phyloP scores from a whole-genome alignment of 2,797 vertebrate genomes.

The Menidia menidia region DNA sequence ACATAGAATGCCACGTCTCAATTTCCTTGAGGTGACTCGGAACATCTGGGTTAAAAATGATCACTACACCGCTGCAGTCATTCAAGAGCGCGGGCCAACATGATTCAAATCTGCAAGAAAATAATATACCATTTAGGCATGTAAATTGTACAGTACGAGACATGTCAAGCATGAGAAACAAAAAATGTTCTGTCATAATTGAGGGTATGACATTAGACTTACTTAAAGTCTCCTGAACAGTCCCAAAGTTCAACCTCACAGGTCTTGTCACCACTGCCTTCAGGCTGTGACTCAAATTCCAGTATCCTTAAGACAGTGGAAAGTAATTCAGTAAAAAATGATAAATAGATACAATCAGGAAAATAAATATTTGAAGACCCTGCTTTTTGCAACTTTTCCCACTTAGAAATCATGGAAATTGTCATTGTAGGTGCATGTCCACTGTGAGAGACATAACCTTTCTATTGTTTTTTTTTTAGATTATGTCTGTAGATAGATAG shows the following conservation, averaged over 20 bases:
- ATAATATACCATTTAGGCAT: not conserved
- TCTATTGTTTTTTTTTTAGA: too few relatives aligned
- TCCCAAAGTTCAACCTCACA: conserved; percentile 97
- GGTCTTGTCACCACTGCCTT: conserved; percentile 76
- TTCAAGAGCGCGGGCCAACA: conserved; percentile 98
- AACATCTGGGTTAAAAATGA: conserved; percentile 92
- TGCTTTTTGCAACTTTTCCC: too few relatives aligned
- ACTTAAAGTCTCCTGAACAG: conserved; percentile 94
- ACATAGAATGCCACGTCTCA: conserved; percentile 91
- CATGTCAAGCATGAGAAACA: not conserved
- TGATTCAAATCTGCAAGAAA: conserved; percentile 87
- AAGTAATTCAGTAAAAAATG: not conserved
- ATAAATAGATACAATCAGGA: not conserved
- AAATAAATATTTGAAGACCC: too few relatives aligned
- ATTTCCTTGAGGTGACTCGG: conserved; percentile 93
- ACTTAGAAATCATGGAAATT: too few relatives aligned
- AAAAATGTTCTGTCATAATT: not conserved
- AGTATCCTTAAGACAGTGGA: conserved; percentile 85
- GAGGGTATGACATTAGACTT: conserved; percentile 50
- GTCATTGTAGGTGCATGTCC: too few relatives aligned
- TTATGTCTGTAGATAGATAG: too few relatives aligned
- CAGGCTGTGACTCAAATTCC: conserved; percentile 90
- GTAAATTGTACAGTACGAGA: not conserved
- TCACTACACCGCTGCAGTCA: conserved; percentile 89
- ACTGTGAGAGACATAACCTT: too few relatives aligned